A percentile compares a stretch with the other conserved stretches of the same genome.
phyloP scores from a whole-genome alignment of 2,888 invertebrate species.

The Cantharis nigra region DNA sequence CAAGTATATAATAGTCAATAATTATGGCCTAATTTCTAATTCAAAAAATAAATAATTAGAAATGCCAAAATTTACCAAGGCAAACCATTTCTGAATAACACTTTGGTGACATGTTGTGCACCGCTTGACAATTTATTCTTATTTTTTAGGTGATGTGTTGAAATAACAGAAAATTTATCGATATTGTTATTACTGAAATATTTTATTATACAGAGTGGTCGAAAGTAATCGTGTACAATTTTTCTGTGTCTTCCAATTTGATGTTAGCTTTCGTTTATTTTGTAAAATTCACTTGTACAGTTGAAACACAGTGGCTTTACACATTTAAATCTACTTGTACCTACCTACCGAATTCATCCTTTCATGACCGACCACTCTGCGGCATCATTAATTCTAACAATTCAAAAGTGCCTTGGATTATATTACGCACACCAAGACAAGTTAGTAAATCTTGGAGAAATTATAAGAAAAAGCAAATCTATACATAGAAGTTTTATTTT shows the following conservation, averaged over 20 bases:
- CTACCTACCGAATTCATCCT: neutral
- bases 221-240: neutral
- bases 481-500: conserved; percentile 21
- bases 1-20: too few species aligned
- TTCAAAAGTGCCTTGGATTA: neutral
- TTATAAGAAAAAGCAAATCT: neutral
- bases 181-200: neutral
- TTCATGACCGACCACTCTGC: neutral
- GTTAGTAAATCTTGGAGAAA: neutral
- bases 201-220: neutral
- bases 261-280: neutral
- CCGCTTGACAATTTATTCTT: neutral
- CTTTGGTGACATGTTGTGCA: too few species aligned
- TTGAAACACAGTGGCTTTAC: neutral
- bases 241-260: neutral
- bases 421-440: neutral
- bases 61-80: too few species aligned
- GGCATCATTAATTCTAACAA: neutral
- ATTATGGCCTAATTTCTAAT: too few species aligned
- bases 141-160: neutral
- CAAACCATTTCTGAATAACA: too few species aligned
- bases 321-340: neutral
- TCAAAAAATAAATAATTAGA: too few species aligned
- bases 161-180: neutral
- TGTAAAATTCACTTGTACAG: neutral